Base-by-base conservation (phyloP, 1,140 invertebrate species). In the Drosophila kanapiae region DNA sequence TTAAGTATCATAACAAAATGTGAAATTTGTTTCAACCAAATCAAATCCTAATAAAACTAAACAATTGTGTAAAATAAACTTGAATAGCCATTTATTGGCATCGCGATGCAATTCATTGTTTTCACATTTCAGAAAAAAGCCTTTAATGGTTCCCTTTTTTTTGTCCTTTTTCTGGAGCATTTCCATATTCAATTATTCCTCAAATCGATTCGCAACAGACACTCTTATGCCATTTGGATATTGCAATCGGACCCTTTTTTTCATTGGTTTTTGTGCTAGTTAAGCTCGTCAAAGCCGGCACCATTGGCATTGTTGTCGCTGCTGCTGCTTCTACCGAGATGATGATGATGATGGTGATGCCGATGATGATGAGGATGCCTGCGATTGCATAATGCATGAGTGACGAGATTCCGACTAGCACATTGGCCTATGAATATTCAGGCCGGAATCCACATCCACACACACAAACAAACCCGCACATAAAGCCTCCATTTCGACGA, bases 331-430 rank as follows among this genome's bases (percentile, higher is more conserved):
- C 35, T 47, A 18, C 54, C 38, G 47, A 23, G 54, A 60, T 80
- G 71, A 56, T 31, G 47, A 45, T 54, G 51, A 8, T 45, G 68
- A 43, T 53, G 65, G 10, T 43, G 45, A 48, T 76, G 54, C 33
- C 9, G 42, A 56, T 60, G 56, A 18, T 65, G 59, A 29, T 61
- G 69, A 59, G 35, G 68, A 56, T 71, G 69, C 31, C 64, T 49
- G 51, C 42, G 69, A 62, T 87, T 87, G 83, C 83, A 87, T 87
- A 88, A 87, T 87, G 80, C 84, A 87, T 83, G 77, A 80, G 57
- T 47, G 54, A 53, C 58, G 71, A 45, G 58, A 71, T 58, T 60
- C 61, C 56, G 65, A 37, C 74, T 51, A 40, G 49, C 71, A 75
- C 64, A 69, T 42, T 68, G 43, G 35, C 65, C 65, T 63, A 87